A percentile compares a stretch with the other conserved stretches of the same genome.
Evolutionary conservation across 1,140 invertebrate genomes (phyloP).

Genomic region (Papilio xuthus): DNA sequence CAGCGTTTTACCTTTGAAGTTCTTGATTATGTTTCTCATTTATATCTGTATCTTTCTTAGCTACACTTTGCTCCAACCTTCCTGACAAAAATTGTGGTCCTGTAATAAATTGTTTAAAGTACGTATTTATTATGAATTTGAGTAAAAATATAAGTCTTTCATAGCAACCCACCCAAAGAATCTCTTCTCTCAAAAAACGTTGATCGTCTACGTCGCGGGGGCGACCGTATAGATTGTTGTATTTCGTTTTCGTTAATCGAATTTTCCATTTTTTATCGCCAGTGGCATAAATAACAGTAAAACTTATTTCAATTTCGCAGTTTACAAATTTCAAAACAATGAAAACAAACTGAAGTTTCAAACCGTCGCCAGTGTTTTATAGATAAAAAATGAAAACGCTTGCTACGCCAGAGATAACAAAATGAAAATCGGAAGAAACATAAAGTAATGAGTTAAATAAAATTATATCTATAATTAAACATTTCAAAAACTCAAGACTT

Average conservation of each 20-base stretch:
- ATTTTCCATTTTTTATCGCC: conserved; percentile 59
- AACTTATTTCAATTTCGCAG: background rate
- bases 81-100: conserved; percentile 54
- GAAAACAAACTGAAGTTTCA: conserved; percentile 48
- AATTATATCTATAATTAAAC: background rate
- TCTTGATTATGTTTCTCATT: conserved; percentile 51
- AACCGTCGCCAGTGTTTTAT: conserved; percentile 51
- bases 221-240: conserved; percentile 61
- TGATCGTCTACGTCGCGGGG: conserved; percentile 67
- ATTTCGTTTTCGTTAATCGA: conserved; percentile 56
- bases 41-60: conserved; percentile 46
- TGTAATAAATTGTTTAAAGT: conserved; percentile 47
- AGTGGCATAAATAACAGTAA: conserved; percentile 24
- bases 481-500: background rate
- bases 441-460: background rate
- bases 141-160: conserved; percentile 20
- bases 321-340: conserved; percentile 46
- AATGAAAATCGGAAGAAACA: background rate
- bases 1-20: conserved; percentile 51
- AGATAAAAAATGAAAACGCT: background rate
- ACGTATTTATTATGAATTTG: background rate
- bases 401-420: background rate
- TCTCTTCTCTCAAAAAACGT: conserved; percentile 73
- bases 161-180: conserved; percentile 58
- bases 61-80: conserved; percentile 49